Conservation (phyloP, 2,888 invertebrate species). For the Melangyna quadrimaculata region DNA sequence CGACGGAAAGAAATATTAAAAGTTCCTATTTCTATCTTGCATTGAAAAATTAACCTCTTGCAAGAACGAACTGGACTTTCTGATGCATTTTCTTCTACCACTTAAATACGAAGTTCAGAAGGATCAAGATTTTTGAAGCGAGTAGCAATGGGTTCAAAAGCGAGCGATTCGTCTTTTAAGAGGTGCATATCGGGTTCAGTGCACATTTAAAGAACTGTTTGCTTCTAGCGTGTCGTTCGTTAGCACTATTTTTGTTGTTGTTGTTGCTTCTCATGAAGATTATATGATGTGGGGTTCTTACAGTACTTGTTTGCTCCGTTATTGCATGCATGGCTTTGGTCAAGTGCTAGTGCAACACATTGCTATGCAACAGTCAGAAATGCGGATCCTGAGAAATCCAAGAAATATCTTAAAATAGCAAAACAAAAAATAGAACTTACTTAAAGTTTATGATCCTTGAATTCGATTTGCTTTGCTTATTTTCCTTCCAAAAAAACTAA, state of each 20-base stretch:
- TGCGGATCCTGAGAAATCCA: neutral
- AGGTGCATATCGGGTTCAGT: constrained; percentile 47
- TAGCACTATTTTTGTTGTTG: neutral
- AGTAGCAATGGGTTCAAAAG: neutral
- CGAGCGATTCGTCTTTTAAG: constrained; percentile 26
- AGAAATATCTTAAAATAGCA: constrained; percentile 18
- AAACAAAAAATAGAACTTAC: constrained; percentile 44
- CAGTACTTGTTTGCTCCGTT: constrained; percentile 32
- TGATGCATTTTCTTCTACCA: constrained; percentile 31
- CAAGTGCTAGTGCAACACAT: constrained; percentile 40
- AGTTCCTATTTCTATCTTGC: neutral
- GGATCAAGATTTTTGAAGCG: neutral
- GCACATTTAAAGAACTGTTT: constrained; percentile 47
- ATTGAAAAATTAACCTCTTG: constrained; percentile 12
- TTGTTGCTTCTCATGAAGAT: neutral
- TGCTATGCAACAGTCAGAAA: neutral
- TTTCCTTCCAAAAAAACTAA: neutral
- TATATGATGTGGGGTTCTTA: neutral
- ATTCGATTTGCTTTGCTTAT: constrained; percentile 49
- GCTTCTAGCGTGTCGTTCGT: neutral
- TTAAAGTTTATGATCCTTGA: constrained; percentile 69
- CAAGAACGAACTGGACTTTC: constrained; percentile 11
- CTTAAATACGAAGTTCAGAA: neutral
- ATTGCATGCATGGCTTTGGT: constrained; percentile 24
- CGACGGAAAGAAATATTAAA: constrained; percentile 2